A percentile compares a stretch with the other conserved stretches of the same genome.
Conservation (phyloP, 2,888 invertebrate species). For the Zelleria hepariella region DNA sequence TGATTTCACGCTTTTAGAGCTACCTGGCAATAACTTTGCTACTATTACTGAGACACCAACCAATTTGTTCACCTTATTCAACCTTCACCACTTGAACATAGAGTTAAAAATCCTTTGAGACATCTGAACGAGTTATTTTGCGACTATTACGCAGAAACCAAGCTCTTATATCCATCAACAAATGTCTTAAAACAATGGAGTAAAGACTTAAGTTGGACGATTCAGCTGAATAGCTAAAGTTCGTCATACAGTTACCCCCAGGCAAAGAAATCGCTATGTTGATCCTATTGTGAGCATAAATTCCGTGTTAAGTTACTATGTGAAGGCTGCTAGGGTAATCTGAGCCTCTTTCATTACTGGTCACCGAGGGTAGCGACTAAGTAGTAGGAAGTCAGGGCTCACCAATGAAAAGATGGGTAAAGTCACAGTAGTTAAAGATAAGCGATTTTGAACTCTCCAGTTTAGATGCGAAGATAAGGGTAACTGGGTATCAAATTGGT, state of each 20-base stretch:
- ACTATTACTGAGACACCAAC: conserved; percentile 18
- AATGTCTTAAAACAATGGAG: neutral
- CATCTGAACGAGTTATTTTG: neutral
- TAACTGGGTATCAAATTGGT: neutral
- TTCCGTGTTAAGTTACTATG: conserved; percentile 36
- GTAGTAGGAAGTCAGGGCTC: neutral
- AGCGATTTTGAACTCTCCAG: neutral
- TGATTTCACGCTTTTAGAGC: conserved; percentile 46
- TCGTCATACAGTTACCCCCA: conserved; percentile 22
- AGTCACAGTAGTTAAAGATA: neutral
- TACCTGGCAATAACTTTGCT: conserved; percentile 45
- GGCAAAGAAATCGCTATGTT: conserved; percentile 45
- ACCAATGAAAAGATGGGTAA: neutral
- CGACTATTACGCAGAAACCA: neutral
- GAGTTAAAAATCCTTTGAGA: neutral
- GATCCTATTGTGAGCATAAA: conserved; percentile 53
- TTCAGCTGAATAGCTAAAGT: neutral
- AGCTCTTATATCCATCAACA: neutral
- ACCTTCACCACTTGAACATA: neutral
- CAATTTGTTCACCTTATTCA: neutral
- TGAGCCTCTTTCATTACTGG: neutral
- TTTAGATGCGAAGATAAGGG: neutral
- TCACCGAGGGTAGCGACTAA: neutral
- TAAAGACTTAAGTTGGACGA: neutral
- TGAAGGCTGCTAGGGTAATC: conserved; percentile 20